Evolutionary conservation across 2,888 invertebrate genomes (phyloP), one percentile per base, ranked within the genome.

Genomic region (Drosophila cyrtoloma): DNA sequence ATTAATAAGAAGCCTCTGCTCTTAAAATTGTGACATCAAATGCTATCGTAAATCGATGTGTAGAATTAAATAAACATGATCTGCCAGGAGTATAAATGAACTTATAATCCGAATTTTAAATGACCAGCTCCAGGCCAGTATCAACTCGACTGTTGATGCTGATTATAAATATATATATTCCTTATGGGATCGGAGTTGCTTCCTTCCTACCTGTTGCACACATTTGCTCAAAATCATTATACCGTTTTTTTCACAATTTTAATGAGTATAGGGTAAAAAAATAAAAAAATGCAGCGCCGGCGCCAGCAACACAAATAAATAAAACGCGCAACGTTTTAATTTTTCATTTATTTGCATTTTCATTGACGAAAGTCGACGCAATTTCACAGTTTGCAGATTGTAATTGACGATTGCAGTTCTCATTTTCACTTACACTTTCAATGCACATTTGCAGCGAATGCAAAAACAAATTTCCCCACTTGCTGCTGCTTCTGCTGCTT

Each of bases 361-460:
- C 86, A 76, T 85, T 90, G 69, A 77, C 64, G 62, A 56, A 56
- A 56, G 28, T 28, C 55, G 44, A 64, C 35, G 56, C 35, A 39
- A 39, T 37, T 61, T 58, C 44, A 57, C 35, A 62, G 37, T 58
- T 75, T 59, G 16, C 75, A 68, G 65, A 83, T 86, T 82, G 67
- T 73, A 70, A 82, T 88, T 85, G 71, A 82, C 84, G 71, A 77
- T 86, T 85, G 86, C 90, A 79, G 59, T 89, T 89, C 64, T 67
- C 71, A 78, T 89, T 91, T 90, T 80, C 89, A 91, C 89, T 86
- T 91, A 86, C 90, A 65, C 77, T 86, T 91, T 91, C 67, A 80
- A 82, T 91, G 88, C 89, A 87, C 90, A 84, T 89, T 86, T 67
- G 90, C 84, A 56, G 60, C 53, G 59, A 82, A 79, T 65, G 82